Base-by-base conservation (phyloP, 2,113 vertebrate genomes). In the Triplophysa tibetana region DNA sequence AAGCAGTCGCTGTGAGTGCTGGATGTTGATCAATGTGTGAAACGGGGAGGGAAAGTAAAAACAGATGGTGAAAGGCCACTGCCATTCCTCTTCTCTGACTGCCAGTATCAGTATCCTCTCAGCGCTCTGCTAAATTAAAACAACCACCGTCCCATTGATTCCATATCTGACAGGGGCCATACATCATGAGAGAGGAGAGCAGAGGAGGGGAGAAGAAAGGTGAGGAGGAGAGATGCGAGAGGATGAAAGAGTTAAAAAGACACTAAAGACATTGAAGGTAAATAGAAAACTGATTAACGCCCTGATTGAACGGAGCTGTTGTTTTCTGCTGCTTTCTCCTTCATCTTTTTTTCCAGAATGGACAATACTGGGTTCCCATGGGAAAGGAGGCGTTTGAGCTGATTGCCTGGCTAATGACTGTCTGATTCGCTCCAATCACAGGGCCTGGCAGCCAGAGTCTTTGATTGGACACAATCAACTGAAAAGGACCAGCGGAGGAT, bases 71-170 rank as follows among this genome's bases (percentile, higher is more conserved):
- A 92, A 92, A 93, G 90, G 92, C 90, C 92, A 91, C 80, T 77
- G 85, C 86, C 87, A 93, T 93, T 87, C 86, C 87, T 93, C 91
- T 93, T 92, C 88, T 86, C 83, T 87, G 88, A 91, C 88, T 86
- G 88, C 77, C 85, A 89, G 90, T 87, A 92, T 92, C 88, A 87
- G 87, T 91, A 90, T 92, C 91, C 86, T 84, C 89, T 88, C 89
- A 86, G 89, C 89, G 91, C 89, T 87, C 86, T 45, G 89, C 91
- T 92, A 93, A 93, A 93, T 93, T 93, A 93, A 92, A 93, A 93
- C 91, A 92, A 92, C 90, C 85, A 88, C 88, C 89, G 23, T 93
- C 90, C 89, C 90, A 92, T 93, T 93, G 92, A 93, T 93, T 91
- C 90, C 82, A 82, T 80, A 17, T 4, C 76, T 92, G 92, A 93